A percentile compares a stretch with the other conserved stretches of the same genome.
Evolutionary conservation across 2,113 vertebrate species (phyloP).

Genomic region (Accipiter cooperii): DNA sequence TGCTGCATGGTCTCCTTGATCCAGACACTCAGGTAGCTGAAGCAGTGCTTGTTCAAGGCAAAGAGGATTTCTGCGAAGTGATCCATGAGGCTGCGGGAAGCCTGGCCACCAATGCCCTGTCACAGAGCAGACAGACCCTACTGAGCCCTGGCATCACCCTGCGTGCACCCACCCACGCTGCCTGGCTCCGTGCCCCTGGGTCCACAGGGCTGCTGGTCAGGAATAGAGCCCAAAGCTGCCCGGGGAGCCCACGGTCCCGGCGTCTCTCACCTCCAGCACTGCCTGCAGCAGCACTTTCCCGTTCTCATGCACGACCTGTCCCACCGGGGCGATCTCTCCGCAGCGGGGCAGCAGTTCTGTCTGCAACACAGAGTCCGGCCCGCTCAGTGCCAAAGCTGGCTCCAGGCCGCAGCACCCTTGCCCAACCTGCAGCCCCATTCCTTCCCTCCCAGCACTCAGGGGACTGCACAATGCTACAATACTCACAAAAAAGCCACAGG

Average conservation of each 20-base stretch:
- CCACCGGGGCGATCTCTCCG: slow-evolving; percentile 85
- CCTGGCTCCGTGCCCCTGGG: background rate
- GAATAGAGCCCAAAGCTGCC: background rate
- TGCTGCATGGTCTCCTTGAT: slow-evolving; percentile 93
- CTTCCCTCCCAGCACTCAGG: background rate
- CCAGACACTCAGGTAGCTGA: slow-evolving; percentile 88
- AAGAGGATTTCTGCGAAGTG: slow-evolving; percentile 96
- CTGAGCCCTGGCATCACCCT: background rate
- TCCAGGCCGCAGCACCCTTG: background rate
- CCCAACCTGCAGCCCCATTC: background rate
- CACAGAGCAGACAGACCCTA: background rate
- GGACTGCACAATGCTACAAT: rapidly evolving
- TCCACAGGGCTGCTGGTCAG: background rate
- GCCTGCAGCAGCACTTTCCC: slow-evolving; percentile 90
- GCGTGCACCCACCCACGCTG: background rate
- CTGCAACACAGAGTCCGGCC: slow-evolving; percentile 64
- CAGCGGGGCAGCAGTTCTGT: slow-evolving; percentile 93
- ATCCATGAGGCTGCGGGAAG: slow-evolving; percentile 96
- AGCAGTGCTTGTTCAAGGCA: slow-evolving; percentile 95
- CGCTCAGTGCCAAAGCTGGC: background rate
- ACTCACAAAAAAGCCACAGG: slow-evolving; percentile 97
- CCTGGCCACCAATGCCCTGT: slow-evolving; percentile 92
- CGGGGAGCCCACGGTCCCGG: rapidly evolving
- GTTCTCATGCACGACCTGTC: slow-evolving; percentile 87
- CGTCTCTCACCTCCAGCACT: slow-evolving; percentile 84